Evolutionary conservation across 2,888 invertebrate genomes (phyloP), one percentile per base, ranked within the genome.

Genomic region (Eudemis profundana): DNA sequence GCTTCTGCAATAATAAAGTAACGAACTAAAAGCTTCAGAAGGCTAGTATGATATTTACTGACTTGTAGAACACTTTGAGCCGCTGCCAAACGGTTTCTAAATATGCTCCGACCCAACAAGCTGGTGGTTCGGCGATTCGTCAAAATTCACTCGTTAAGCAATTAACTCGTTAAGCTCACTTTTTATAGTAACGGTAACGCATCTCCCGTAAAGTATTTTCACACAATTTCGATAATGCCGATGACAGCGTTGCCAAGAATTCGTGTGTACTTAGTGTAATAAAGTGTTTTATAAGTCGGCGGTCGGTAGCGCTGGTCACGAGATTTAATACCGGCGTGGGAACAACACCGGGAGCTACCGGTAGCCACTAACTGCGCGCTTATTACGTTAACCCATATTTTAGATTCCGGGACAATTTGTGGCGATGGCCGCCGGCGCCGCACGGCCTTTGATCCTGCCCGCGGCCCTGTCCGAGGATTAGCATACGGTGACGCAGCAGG

Each of bases 241-340:
- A 64, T 59, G 38, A 64, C 64, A 64, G 49, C 47, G 29, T 49
- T 50, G 56, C 49, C 44, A 53, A 61, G 50, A 61, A 49, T 47
- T 62, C 50, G 50, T 51, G 64, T 33, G 64, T 57, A 46, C 50
- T 57, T 44, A 57, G 50, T 29, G 50, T 59, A 64, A 64, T 64
- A 42, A 59, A 64, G 64, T 57, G 64, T 57, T 44, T 51, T 57
- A 38, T 50, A 50, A 38, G 51, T 53, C 51, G 33, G 29, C 14
- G 27, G 12, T 23, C 44, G 27, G 61, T 56, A 61, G 63, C 57
- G 65, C 49, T 23, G 33, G 65, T 65, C 65, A 65, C 60, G 65
- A 60, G 51, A 65, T 60, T 65, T 65, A 65, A 65, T 65, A 38
- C 63, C 50, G 3, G 51, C 65, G 65, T 65, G 65, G 65, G 65